Percentiles rank a stretch among this genome's conserved stretches.
These are phyloP conservation scores for Drosophila quasianomalipes DNA, from an alignment of 2,888 invertebrate species.

Conservation along the genomic window DNA sequence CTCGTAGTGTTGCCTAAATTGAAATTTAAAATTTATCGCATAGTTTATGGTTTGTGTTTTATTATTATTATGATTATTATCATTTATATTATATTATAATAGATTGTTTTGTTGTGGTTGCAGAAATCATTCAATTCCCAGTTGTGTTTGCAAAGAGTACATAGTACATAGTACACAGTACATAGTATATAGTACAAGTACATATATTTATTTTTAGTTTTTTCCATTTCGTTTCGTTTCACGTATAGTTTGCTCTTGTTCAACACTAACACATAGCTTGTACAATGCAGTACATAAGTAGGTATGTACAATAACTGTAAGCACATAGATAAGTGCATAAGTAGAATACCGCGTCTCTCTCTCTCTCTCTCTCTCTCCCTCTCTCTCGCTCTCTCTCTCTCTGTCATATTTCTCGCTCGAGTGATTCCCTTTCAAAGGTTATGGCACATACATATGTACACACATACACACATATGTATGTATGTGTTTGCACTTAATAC, in stretches of 20 bases:
- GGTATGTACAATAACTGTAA: slow-evolving; percentile 23
- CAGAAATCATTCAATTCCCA: slow-evolving; percentile 29
- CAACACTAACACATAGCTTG: slow-evolving; percentile 13
- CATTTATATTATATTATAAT: slow-evolving; percentile 21
- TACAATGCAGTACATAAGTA: slow-evolving; percentile 9
- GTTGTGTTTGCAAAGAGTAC: slow-evolving; percentile 11
- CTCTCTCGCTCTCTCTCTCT: neutral
- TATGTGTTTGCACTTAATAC: slow-evolving; percentile 43
- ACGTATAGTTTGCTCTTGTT: slow-evolving; percentile 32
- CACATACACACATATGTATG: slow-evolving; percentile 8
- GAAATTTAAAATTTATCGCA: slow-evolving; percentile 31
- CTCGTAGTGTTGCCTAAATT: slow-evolving; percentile 47
- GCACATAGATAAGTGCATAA: slow-evolving; percentile 37
- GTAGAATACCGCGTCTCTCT: slow-evolving; percentile 39
- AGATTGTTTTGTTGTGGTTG: slow-evolving; percentile 31
- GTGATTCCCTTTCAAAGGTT: slow-evolving; percentile 31
- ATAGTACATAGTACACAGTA: slow-evolving; percentile 4
- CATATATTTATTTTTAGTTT: neutral
- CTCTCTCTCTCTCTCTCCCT: too few relatives aligned
- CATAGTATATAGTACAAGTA: neutral
- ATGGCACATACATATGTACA: slow-evolving; percentile 16
- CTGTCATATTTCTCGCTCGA: slow-evolving; percentile 17
- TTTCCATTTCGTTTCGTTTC: slow-evolving; percentile 1
- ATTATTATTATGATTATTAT: slow-evolving; percentile 27
- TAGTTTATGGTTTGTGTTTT: slow-evolving; percentile 33